Percentiles rank a stretch among this genome's conserved stretches.
phyloP scores from a whole-genome alignment of 2,797 vertebrate species.

The Spheniscus humboldti region DNA sequence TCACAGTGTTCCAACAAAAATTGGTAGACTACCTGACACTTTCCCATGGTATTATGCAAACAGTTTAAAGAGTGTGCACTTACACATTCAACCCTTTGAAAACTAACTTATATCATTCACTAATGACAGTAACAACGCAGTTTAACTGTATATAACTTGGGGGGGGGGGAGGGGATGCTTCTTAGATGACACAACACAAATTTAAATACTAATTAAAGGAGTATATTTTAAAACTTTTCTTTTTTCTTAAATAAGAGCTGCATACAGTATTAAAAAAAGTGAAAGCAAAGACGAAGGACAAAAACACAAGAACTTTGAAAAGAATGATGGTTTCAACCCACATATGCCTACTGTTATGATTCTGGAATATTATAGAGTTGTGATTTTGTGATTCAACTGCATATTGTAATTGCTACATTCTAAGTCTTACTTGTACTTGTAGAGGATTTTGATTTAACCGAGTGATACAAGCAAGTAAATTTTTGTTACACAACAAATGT shows the following conservation, averaged over 20 bases:
- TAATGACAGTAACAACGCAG: background rate
- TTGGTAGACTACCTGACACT: constrained; percentile 70
- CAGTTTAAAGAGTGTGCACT: background rate
- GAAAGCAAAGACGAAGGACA: background rate
- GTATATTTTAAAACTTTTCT: background rate
- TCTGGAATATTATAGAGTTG: background rate
- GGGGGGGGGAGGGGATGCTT: background rate
- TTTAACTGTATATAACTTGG: background rate
- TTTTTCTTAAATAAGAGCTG: background rate
- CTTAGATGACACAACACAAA: background rate
- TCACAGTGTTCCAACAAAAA: constrained; percentile 73
- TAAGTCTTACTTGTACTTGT: background rate
- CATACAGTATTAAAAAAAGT: background rate
- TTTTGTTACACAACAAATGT: background rate
- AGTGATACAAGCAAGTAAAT: background rate
- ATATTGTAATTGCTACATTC: background rate
- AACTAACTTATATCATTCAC: background rate
- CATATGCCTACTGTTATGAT: background rate
- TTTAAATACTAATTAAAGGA: background rate
- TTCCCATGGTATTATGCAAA: constrained; percentile 59
- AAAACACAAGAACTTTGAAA: background rate
- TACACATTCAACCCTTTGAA: background rate
- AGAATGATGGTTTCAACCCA: background rate
- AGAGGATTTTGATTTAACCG: background rate
- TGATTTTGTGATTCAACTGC: background rate